A percentile compares a stretch with the other conserved stretches of the same genome.
phyloP scores from a whole-genome alignment of 1,140 invertebrate genomes.

The Atopsyche davidsoni region DNA sequence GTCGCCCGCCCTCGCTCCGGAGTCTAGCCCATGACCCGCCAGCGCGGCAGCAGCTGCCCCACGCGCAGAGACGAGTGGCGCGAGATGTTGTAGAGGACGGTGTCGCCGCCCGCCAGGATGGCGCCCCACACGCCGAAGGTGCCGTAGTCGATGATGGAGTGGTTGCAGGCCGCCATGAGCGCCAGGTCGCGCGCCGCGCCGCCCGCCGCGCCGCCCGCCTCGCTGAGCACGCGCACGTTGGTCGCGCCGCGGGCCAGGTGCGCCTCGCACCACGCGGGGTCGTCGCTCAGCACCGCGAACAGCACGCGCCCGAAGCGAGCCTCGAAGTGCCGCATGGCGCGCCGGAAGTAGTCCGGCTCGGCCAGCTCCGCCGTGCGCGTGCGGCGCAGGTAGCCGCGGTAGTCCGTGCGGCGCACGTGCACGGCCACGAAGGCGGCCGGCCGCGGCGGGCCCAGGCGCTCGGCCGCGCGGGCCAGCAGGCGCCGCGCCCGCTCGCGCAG shows the following conservation, averaged over 20 bases:
- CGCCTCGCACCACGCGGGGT: conserved; percentile 54
- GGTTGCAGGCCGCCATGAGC: conserved; percentile 58
- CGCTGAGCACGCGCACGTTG: conserved; percentile 47
- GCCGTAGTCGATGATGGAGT: conserved; percentile 63
- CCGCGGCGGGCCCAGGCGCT: conserved; percentile 30
- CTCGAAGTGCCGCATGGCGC: conserved; percentile 53
- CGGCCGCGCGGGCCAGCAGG: conserved; percentile 37
- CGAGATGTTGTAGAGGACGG: conserved; percentile 52
- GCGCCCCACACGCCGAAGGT: conserved; percentile 66
- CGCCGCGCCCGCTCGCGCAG: conserved; percentile 44
- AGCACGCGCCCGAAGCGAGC: conserved; percentile 43
- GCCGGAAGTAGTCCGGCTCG: conserved; percentile 48
- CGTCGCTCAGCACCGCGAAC: conserved; percentile 59
- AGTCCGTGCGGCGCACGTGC: conserved; percentile 57
- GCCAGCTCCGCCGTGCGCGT: conserved; percentile 47
- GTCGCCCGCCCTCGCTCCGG: background rate
- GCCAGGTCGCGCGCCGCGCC: conserved; percentile 57
- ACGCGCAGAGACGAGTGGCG: conserved; percentile 50
- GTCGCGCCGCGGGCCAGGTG: conserved; percentile 42
- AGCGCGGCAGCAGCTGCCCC: conserved; percentile 51
- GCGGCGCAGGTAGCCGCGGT: conserved; percentile 51
- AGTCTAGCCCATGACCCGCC: conserved; percentile 44
- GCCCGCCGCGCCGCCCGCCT: conserved; percentile 38
- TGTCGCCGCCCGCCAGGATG: conserved; percentile 57
- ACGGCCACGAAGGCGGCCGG: conserved; percentile 49